Evolutionary conservation across 1,140 invertebrate genomes (phyloP).

Genomic region (Bombus superbus): DNA sequence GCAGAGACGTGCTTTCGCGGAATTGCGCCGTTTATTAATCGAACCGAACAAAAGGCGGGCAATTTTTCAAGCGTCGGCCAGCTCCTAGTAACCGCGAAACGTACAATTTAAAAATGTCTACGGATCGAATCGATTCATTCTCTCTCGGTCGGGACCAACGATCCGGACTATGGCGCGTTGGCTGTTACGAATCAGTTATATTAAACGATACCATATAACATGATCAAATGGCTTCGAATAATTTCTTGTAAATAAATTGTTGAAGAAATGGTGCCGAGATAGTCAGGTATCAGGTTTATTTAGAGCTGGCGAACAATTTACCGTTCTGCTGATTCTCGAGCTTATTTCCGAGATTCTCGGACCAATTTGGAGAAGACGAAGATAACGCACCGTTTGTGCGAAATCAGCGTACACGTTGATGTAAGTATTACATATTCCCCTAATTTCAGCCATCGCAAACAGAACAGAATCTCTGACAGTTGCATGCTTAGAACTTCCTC

Average conservation of each 20-base stretch:
- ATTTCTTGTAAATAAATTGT: neutral
- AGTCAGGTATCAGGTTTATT: neutral
- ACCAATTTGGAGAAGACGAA: neutral
- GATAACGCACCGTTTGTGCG: neutral
- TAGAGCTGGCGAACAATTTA: neutral
- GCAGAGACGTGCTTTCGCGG: neutral
- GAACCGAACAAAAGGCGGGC: neutral
- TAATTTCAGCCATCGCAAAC: too few relatives aligned
- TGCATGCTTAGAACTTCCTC: neutral
- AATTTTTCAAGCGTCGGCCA: constrained; percentile 1
- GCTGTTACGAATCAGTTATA: neutral
- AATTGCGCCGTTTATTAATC: constrained; percentile 32
- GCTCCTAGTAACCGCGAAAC: constrained; percentile 7
- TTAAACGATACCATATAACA: neutral
- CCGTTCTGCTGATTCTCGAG: neutral
- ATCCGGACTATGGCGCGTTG: neutral
- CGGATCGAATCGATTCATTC: neutral
- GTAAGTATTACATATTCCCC: neutral
- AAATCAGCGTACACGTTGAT: neutral
- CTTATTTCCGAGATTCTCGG: neutral
- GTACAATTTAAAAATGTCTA: constrained; percentile 11
- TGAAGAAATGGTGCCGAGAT: neutral
- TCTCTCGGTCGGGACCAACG: neutral
- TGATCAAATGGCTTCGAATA: neutral
- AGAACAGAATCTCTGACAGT: neutral